phyloP scores from a whole-genome alignment of 2,888 invertebrate genomes.

The Oscheius sp. region DNA sequence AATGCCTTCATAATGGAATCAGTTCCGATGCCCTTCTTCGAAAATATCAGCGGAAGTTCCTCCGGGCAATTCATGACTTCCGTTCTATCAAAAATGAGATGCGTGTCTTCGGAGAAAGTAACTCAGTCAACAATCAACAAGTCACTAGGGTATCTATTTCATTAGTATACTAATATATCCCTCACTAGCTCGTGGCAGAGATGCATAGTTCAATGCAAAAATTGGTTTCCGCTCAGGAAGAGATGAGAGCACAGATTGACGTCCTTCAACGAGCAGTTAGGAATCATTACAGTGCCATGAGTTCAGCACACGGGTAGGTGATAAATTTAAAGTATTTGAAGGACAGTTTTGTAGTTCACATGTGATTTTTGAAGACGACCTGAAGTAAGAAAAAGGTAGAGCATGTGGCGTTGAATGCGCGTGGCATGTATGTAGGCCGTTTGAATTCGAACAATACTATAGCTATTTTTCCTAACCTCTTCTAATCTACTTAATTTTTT shows the following conservation, averaged over 20 bases:
- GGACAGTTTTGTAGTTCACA: constrained; percentile 3
- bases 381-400: background rate
- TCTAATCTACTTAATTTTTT: background rate
- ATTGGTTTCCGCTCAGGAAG: constrained; percentile 64
- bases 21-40: constrained; percentile 56
- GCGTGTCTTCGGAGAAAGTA: constrained; percentile 66
- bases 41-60: constrained; percentile 64
- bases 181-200: constrained; percentile 63
- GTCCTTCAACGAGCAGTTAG: constrained; percentile 68
- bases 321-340: background rate
- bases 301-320: background rate
- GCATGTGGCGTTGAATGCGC: constrained; percentile 19
- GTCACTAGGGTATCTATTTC: constrained; percentile 57
- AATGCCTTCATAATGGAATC: constrained; percentile 74
- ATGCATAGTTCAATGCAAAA: constrained; percentile 69
- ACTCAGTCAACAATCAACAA: constrained; percentile 62
- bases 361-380: constrained; percentile 14
- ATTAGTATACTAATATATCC: background rate
- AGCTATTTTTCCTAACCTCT: background rate
- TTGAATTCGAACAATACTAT: background rate
- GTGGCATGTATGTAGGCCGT: background rate
- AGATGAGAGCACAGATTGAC: constrained; percentile 69
- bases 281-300: constrained; percentile 57
- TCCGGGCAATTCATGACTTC: constrained; percentile 68
- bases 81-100: constrained; percentile 69